Percentiles rank a stretch among this genome's conserved stretches.
These are phyloP conservation scores for Linnaemya vulpina DNA, from an alignment of 2,888 invertebrate species.

Conservation along the genomic window DNA sequence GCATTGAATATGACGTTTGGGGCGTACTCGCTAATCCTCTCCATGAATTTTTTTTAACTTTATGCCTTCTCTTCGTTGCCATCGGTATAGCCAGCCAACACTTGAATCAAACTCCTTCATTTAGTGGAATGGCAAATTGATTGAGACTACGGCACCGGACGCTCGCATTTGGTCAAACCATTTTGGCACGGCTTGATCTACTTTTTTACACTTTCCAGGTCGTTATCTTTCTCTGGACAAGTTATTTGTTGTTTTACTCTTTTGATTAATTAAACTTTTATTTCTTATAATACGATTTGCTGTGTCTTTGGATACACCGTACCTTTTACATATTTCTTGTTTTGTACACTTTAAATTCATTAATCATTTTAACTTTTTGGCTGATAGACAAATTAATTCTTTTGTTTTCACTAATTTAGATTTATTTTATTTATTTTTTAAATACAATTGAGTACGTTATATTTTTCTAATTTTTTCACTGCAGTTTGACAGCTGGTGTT, in stretches of 20 bases:
- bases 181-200: constrained; percentile 45
- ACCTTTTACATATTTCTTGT: too few species aligned
- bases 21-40: constrained; percentile 24
- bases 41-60: constrained; percentile 58
- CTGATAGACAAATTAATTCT: too few species aligned
- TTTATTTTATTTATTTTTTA: too few species aligned
- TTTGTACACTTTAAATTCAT: too few species aligned
- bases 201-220: constrained; percentile 37
- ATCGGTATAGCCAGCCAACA: constrained; percentile 47
- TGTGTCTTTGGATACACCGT: too few species aligned
- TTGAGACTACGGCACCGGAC: constrained; percentile 52
- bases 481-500: too few species aligned
- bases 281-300: too few species aligned
- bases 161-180: constrained; percentile 59
- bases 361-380: too few species aligned
- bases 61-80: constrained; percentile 56
- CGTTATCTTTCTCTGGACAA: constrained; percentile 40
- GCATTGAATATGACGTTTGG: constrained; percentile 47
- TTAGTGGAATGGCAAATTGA: constrained; percentile 38
- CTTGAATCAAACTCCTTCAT: constrained; percentile 49
- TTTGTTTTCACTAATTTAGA: too few species aligned
- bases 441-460: too few species aligned
- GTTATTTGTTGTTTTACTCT: constrained; percentile 27
- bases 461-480: too few species aligned
- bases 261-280: constrained; percentile 47